phyloP scores from a whole-genome alignment of 2,113 vertebrate species.

The Numenius arquata region DNA sequence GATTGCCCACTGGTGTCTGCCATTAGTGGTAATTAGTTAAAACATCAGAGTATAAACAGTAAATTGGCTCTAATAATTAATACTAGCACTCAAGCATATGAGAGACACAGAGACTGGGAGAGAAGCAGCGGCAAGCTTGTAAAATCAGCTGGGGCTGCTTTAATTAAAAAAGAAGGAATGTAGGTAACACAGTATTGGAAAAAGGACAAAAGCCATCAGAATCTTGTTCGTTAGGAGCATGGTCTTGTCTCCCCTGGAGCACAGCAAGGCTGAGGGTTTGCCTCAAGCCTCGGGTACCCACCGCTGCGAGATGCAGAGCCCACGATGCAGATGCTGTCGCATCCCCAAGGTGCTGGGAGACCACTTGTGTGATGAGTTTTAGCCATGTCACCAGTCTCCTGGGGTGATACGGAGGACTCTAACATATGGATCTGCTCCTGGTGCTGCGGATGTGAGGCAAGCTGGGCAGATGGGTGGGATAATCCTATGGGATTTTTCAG shows the following conservation, averaged over 20 bases:
- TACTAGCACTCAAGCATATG: constrained; percentile 88
- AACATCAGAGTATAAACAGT: constrained; percentile 99
- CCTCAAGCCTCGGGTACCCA: accelerated
- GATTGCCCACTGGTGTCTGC: constrained; percentile 92
- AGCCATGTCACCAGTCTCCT: neutral
- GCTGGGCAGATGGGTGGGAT: neutral
- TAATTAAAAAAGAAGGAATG: constrained; percentile 74
- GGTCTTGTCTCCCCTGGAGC: neutral
- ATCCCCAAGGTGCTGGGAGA: neutral
- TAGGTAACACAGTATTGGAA: constrained; percentile 60
- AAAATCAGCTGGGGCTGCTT: constrained; percentile 70
- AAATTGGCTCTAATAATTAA: constrained; percentile 99
- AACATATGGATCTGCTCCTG: neutral
- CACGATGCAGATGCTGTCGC: neutral
- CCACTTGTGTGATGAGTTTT: neutral
- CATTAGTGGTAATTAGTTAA: constrained; percentile 99
- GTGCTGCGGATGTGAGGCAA: neutral
- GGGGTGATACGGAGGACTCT: neutral
- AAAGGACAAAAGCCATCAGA: constrained; percentile 68
- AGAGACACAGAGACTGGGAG: constrained; percentile 54
- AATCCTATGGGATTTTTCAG: neutral
- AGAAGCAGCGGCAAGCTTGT: constrained; percentile 64
- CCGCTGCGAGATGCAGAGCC: neutral
- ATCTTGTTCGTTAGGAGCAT: neutral
- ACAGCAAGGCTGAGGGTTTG: neutral